phyloP scores from a whole-genome alignment of 2,797 vertebrate genomes.

The Hoplostethus atlanticus region DNA sequence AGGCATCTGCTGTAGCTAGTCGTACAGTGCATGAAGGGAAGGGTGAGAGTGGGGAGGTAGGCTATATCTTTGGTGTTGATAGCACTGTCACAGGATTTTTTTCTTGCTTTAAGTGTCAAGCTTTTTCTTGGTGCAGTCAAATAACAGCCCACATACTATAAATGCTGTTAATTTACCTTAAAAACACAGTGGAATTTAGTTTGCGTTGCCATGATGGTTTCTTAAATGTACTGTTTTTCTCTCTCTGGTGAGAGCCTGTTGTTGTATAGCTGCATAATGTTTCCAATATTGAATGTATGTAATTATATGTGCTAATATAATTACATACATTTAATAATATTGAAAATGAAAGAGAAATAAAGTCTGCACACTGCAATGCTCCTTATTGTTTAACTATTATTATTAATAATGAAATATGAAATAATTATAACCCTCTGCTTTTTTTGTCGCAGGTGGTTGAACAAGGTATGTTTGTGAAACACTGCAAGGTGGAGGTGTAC shows the following conservation, averaged over 20 bases:
- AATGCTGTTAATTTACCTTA: neutral
- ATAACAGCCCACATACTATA: neutral
- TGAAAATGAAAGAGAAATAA: neutral
- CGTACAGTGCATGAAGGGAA: neutral
- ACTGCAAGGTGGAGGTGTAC: constrained; percentile 99
- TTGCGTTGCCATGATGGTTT: neutral
- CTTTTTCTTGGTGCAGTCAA: neutral
- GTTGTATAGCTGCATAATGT: no score
- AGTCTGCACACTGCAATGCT: no score
- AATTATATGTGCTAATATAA: neutral
- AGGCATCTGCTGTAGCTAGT: neutral
- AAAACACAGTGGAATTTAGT: neutral
- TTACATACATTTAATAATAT: neutral
- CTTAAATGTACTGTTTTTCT: neutral
- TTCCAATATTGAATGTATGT: neutral
- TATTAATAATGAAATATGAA: neutral
- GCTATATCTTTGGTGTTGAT: neutral
- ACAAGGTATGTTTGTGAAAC: constrained; percentile 99
- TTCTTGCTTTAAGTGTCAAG: neutral
- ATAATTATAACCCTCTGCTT: neutral
- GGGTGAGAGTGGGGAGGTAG: neutral
- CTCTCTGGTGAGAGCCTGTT: neutral
- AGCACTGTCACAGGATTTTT: neutral
- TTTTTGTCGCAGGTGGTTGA: constrained; percentile 91
- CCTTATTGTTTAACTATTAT: no score